These are phyloP conservation scores for Pseudomyrmex flavicornis DNA, from an alignment of 1,140 invertebrate genomes.

Conservation along the genomic window DNA sequence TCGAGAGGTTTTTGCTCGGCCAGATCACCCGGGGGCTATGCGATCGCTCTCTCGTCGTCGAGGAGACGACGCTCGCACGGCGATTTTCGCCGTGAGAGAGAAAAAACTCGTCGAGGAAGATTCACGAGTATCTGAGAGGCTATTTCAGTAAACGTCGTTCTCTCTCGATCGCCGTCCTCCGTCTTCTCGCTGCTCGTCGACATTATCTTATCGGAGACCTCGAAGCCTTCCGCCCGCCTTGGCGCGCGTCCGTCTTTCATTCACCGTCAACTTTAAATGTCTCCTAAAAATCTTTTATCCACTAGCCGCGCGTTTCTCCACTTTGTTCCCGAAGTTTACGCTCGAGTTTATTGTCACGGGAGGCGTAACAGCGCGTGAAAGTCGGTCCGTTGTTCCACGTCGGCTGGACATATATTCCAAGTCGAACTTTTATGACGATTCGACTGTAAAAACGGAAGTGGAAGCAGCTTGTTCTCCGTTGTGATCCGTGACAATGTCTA, in stretches of 20 bases:
- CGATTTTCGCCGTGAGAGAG: slow-evolving; percentile 36
- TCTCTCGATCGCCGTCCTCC: slow-evolving; percentile 17
- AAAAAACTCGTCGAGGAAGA: slow-evolving; percentile 31
- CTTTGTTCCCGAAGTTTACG: slow-evolving; percentile 35
- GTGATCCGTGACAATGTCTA: slow-evolving; percentile 6
- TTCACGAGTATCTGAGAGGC: slow-evolving; percentile 32
- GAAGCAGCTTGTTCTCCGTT: not conserved
- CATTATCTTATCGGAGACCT: slow-evolving; percentile 37
- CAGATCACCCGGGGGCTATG: not conserved
- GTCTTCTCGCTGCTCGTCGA: slow-evolving; percentile 30
- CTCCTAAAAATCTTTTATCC: slow-evolving; percentile 15
- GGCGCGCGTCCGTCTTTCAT: not conserved
- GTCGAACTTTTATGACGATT: slow-evolving; percentile 2
- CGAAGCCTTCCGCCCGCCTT: slow-evolving; percentile 41
- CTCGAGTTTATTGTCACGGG: slow-evolving; percentile 34
- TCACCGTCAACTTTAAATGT: not conserved
- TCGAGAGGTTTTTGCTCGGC: slow-evolving; percentile 29
- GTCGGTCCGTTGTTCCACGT: slow-evolving; percentile 2
- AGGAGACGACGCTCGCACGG: not conserved
- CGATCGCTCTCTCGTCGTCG: not conserved
- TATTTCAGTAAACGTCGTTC: slow-evolving; percentile 40
- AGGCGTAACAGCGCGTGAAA: slow-evolving; percentile 11
- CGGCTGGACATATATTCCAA: not conserved
- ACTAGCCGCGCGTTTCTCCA: slow-evolving; percentile 3
- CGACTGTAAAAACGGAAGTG: not conserved